Conservation (phyloP, 2,888 invertebrate species). For the Stenodema calcarata region DNA sequence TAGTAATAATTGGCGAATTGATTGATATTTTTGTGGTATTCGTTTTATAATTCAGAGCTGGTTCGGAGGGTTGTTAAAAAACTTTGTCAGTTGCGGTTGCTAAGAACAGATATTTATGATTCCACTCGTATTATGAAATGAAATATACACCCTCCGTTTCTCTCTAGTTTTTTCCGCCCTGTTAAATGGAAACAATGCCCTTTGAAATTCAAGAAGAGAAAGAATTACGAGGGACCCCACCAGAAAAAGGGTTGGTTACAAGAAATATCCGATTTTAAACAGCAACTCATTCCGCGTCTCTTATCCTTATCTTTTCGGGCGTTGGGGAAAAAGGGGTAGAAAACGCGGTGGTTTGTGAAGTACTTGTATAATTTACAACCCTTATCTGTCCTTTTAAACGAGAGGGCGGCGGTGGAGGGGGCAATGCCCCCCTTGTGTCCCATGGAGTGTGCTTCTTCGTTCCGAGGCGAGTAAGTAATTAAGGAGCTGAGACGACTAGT, state of each 20-base stretch:
- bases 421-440: neutral
- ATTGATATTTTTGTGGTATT: no score
- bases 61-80: neutral
- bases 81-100: neutral
- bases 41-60: neutral
- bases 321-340: slow-evolving; percentile 21
- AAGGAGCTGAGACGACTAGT: neutral
- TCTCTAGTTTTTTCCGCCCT: slow-evolving; percentile 25
- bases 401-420: neutral
- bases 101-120: slow-evolving; percentile 12
- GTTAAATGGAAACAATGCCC: slow-evolving; percentile 41
- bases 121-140: slow-evolving; percentile 28
- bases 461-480: neutral
- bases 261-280: slow-evolving; percentile 48
- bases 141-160: slow-evolving; percentile 29
- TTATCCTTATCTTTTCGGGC: slow-evolving; percentile 14
- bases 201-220: slow-evolving; percentile 44
- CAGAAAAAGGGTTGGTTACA: slow-evolving; percentile 16
- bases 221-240: slow-evolving; percentile 24
- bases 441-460: neutral
- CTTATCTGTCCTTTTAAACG: slow-evolving; percentile 29
- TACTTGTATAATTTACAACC: slow-evolving; percentile 30
- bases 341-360: slow-evolving; percentile 23
- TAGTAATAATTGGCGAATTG: no score
- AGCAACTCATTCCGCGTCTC: slow-evolving; percentile 41